Percentiles rank a stretch among this genome's conserved stretches.
phyloP scores from a whole-genome alignment of 2,113 vertebrate genomes.

The Hystrix cristata region DNA sequence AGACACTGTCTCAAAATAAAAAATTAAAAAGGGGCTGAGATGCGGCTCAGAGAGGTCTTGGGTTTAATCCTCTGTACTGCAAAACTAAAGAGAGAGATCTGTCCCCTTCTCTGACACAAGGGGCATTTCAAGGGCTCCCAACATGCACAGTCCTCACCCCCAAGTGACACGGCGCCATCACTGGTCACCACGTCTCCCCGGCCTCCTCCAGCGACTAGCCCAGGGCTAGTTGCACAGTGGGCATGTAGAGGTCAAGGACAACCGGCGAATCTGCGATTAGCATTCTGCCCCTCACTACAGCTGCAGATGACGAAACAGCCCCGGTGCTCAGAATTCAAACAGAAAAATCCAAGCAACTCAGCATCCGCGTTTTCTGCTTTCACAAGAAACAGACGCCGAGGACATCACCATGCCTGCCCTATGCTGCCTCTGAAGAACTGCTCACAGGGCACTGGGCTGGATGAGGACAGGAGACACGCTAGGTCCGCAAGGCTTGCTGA shows the following conservation, averaged over 20 bases:
- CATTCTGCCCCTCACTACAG: no score
- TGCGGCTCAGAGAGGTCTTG: background rate
- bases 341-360: background rate
- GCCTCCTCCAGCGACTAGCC: background rate
- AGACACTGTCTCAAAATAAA: background rate
- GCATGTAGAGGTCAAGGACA: background rate
- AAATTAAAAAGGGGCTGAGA: background rate
- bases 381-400: background rate
- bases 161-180: fast-evolving
- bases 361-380: background rate
- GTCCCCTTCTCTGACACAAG: background rate
- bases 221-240: no score
- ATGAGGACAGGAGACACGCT: background rate
- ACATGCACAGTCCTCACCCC: background rate
- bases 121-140: background rate
- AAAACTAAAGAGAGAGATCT: background rate
- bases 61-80: no score
- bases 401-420: background rate
- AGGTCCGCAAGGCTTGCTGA: background rate
- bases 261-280: background rate
- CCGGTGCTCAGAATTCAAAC: background rate
- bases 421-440: background rate
- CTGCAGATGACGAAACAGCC: background rate
- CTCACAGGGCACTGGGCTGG: fast-evolving
- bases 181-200: fast-evolving